These are phyloP conservation scores for Drosophila flavopinicola DNA, from an alignment of 2,888 invertebrate genomes.

Conservation along the genomic window DNA sequence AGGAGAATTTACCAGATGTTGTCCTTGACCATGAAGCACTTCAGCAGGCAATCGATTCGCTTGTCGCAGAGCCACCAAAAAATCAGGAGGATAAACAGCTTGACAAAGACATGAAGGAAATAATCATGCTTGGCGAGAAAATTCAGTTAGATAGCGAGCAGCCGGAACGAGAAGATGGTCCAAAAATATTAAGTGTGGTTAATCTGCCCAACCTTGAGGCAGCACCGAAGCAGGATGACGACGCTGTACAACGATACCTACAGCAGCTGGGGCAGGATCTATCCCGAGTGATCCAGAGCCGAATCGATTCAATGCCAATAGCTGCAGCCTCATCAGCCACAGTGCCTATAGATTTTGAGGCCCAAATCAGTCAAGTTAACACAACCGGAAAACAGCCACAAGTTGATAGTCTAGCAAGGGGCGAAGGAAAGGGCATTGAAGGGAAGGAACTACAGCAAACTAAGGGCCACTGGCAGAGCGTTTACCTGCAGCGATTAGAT, in stretches of 20 bases:
- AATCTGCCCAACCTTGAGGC: no score
- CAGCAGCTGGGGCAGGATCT: conserved; percentile 17
- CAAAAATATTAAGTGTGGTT: no score
- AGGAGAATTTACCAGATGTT: no score
- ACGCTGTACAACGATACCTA: conserved; percentile 22
- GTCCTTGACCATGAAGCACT: no score
- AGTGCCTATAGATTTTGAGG: conserved; percentile 4
- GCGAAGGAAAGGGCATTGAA: not conserved
- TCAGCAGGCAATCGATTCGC: not conserved
- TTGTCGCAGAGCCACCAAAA: no score
- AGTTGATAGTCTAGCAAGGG: not conserved
- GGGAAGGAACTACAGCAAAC: not conserved
- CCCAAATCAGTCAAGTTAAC: conserved; percentile 2
- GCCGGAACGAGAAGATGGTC: no score
- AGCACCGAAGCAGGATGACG: conserved; percentile 13
- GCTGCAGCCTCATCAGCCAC: no score
- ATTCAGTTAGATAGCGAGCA: no score
- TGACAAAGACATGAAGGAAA: no score
- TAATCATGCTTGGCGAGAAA: no score
- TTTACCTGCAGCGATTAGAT: conserved; percentile 21
- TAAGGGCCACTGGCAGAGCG: conserved; percentile 53
- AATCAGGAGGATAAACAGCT: no score
- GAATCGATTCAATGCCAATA: conserved; percentile 2
- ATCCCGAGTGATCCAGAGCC: conserved; percentile 5
- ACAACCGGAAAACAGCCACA: not conserved